Conservation (phyloP, 1,140 invertebrate species). For the Latrodectus geometricus region DNA sequence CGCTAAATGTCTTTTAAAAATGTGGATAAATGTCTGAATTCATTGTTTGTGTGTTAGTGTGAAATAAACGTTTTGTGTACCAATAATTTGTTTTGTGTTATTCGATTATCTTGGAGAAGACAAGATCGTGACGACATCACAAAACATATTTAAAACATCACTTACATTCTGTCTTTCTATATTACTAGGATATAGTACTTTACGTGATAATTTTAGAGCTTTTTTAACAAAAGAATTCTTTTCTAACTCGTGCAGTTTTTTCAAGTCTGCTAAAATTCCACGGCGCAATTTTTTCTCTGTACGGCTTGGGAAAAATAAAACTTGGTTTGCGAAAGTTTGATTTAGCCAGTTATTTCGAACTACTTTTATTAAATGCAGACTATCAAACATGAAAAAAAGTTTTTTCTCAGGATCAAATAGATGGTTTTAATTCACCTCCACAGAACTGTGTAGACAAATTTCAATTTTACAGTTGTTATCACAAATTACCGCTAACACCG, state of each 20-base stretch:
- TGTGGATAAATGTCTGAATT: no score
- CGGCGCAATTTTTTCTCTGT: neutral
- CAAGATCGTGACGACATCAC: no score
- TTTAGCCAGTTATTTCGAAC: neutral
- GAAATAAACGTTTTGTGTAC: no score
- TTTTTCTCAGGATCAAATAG: neutral
- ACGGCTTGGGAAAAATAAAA: neutral
- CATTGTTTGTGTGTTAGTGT: no score
- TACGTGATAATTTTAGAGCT: neutral
- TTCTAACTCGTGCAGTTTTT: neutral
- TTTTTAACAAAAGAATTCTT: neutral
- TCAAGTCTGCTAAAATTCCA: neutral
- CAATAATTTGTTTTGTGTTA: no score
- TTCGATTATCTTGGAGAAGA: no score
- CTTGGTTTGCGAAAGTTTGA: neutral
- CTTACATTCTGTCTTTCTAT: constrained; percentile 2
- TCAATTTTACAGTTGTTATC: neutral
- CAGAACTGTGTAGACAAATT: neutral
- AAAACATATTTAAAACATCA: neutral
- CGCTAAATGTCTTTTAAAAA: no score
- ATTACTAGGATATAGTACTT: neutral
- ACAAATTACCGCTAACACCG: neutral
- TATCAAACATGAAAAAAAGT: constrained; percentile 2
- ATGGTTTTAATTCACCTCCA: neutral
- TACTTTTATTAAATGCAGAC: neutral